Conservation (phyloP, 2,113 vertebrate species). For the Diglossa brunneiventris region DNA sequence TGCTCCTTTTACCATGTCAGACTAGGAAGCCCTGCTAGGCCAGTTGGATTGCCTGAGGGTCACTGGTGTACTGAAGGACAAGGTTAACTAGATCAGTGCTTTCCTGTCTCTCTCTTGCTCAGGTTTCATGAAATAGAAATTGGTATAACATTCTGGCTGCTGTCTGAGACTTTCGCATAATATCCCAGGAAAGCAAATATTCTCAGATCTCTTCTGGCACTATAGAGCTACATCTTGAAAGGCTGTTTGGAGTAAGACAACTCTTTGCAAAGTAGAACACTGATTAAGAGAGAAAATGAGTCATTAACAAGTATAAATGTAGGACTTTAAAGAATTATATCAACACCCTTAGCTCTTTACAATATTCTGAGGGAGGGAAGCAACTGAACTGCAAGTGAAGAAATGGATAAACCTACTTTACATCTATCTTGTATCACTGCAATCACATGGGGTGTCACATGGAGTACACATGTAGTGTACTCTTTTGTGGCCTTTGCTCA, state of each 20-base stretch:
- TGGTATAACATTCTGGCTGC: background rate
- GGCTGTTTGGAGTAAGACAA: background rate
- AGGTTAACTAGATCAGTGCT: background rate
- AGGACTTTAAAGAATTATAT: background rate
- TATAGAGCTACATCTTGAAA: conserved; percentile 16
- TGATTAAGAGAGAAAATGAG: background rate
- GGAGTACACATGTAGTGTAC: too few relatives aligned
- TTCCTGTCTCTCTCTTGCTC: background rate
- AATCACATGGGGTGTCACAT: background rate
- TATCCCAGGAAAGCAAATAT: conserved; percentile 6
- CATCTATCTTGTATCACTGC: background rate
- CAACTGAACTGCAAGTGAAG: background rate
- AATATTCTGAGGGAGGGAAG: background rate
- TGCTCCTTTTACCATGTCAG: background rate
- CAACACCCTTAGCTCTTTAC: background rate
- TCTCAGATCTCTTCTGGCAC: conserved; percentile 12
- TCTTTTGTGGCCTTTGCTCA: background rate
- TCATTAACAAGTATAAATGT: background rate
- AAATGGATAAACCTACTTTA: background rate
- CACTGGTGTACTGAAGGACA: background rate
- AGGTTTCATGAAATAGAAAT: background rate
- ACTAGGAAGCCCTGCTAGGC: background rate
- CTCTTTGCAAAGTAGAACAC: background rate
- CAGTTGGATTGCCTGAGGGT: background rate
- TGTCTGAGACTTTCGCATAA: background rate